Evolutionary conservation across 2,797 vertebrate species (phyloP).

Genomic region (Pantherophis vulpinus): DNA sequence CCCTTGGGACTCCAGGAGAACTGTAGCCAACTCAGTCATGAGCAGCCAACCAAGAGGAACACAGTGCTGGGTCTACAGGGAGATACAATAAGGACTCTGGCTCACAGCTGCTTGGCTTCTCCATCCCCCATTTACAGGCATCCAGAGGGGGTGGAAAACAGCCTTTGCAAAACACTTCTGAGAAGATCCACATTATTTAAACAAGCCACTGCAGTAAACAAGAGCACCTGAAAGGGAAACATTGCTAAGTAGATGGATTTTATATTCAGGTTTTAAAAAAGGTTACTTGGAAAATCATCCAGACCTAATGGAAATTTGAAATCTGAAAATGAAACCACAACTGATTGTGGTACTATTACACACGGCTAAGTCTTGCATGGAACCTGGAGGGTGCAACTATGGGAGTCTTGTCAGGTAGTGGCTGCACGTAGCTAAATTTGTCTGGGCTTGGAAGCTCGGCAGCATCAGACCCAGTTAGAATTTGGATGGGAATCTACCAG

Average conservation of each 20-base stretch:
- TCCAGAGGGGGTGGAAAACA: not conserved
- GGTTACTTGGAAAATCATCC: not conserved
- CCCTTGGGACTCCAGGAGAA: not conserved
- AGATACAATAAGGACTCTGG: not conserved
- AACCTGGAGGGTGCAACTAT: not conserved
- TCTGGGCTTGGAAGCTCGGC: not conserved
- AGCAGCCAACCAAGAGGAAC: slow-evolving; percentile 31
- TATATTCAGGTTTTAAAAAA: not conserved
- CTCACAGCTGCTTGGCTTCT: not conserved
- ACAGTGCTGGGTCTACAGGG: slow-evolving; percentile 4
- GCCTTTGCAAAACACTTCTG: not conserved
- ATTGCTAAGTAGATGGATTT: not conserved
- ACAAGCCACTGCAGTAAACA: not conserved
- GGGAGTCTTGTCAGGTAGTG: not conserved
- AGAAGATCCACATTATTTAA: not conserved
- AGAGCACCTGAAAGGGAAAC: not conserved
- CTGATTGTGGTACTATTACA: not conserved
- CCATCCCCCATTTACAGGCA: not conserved
- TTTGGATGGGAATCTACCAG: not conserved
- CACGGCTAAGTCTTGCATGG: not conserved
- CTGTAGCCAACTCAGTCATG: slow-evolving; percentile 11
- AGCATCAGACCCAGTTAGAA: not conserved
- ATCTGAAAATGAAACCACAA: not conserved
- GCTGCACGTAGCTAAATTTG: not conserved
- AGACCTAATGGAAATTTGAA: not conserved